Evolutionary conservation across 1,140 invertebrate species (phyloP).

Genomic region (Drosophila ohnishii): DNA sequence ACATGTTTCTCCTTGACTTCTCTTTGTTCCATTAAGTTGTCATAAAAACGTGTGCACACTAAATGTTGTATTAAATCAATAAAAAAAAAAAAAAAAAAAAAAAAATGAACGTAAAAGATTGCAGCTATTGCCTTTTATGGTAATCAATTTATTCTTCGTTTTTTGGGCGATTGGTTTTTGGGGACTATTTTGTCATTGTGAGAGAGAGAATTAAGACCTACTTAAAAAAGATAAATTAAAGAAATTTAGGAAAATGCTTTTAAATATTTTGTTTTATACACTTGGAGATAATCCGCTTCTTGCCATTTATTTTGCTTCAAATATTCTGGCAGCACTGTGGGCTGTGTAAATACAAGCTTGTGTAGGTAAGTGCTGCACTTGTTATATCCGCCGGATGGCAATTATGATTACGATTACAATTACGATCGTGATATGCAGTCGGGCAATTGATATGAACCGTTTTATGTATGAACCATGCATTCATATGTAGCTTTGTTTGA

Average conservation of each 20-base stretch:
- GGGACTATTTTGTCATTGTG: constrained; percentile 17
- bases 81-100: constrained; percentile 5
- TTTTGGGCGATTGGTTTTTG: not conserved
- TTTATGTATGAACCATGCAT: constrained; percentile 4
- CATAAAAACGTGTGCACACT: constrained; percentile 23
- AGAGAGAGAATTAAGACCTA: constrained; percentile 1
- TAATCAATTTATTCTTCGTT: constrained; percentile 1
- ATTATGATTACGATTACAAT: constrained; percentile 17
- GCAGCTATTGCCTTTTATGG: constrained; percentile 22
- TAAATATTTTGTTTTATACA: too few relatives aligned
- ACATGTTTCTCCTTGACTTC: constrained; percentile 5
- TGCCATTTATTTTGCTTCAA: too few relatives aligned
- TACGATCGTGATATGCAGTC: constrained; percentile 12
- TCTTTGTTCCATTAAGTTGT: constrained; percentile 15
- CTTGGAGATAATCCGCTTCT: too few relatives aligned
- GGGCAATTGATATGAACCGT: constrained; percentile 12
- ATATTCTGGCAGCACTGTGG: too few relatives aligned
- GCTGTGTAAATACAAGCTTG: not conserved
- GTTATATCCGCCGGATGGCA: constrained; percentile 43
- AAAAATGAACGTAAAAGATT: not conserved
- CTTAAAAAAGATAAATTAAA: not conserved
- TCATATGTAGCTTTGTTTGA: not conserved
- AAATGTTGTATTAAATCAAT: constrained; percentile 36
- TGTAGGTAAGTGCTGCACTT: constrained; percentile 16
- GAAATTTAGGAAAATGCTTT: too few relatives aligned